phyloP scores from a whole-genome alignment of 1,140 invertebrate species.

The Phocides pigmalion region DNA sequence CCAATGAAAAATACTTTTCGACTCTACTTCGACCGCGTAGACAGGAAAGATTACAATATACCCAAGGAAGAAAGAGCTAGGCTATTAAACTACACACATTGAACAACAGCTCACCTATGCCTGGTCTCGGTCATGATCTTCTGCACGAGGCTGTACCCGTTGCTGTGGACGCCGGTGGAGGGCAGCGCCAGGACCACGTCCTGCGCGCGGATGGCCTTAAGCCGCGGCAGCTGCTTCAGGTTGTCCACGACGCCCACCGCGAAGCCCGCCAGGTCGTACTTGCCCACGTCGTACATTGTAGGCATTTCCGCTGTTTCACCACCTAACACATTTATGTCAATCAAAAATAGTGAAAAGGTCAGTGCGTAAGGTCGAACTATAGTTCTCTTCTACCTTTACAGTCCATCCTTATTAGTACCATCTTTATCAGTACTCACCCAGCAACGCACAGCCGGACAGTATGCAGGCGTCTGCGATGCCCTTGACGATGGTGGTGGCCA shows the following conservation, averaged over 20 bases:
- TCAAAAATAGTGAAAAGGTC: too few relatives aligned
- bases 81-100: too few relatives aligned
- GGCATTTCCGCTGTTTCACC: conserved; percentile 99
- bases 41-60: too few relatives aligned
- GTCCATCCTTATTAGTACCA: too few relatives aligned
- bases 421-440: conserved; percentile 85
- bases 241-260: conserved; percentile 94
- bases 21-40: too few relatives aligned
- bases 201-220: conserved; percentile 86
- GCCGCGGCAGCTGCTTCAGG: conserved; percentile 87
- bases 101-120: conserved; percentile 49
- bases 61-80: too few relatives aligned
- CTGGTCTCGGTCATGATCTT: conserved; percentile 86
- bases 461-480: conserved; percentile 95
- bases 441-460: conserved; percentile 93
- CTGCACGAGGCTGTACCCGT: conserved; percentile 94
- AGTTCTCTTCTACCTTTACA: too few relatives aligned
- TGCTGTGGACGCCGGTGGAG: conserved; percentile 94
- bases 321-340: too few relatives aligned
- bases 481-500: conserved; percentile 90
- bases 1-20: too few relatives aligned
- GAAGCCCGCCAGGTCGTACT: conserved; percentile 97
- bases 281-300: conserved; percentile 90
- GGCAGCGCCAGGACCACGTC: conserved; percentile 93
- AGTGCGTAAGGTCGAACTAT: too few relatives aligned